Conservation (phyloP, 2,888 invertebrate genomes). For the Hermaeophaga mercurialis region DNA sequence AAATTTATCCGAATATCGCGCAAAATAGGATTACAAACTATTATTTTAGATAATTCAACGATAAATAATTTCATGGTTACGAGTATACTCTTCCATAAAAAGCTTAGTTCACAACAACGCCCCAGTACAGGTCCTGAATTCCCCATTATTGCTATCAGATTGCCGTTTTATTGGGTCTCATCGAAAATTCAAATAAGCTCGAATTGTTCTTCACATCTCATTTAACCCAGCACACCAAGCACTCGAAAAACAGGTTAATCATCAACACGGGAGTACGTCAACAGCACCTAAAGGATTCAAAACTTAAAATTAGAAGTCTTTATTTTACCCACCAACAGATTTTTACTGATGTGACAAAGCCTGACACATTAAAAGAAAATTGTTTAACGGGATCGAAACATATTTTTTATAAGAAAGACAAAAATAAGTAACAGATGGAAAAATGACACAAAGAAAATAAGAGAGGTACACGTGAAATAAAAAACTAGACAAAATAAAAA, state of each 20-base stretch:
- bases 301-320: too few relatives aligned
- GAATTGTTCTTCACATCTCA: slow-evolving; percentile 22
- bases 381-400: too few relatives aligned
- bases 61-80: slow-evolving; percentile 1
- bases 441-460: background rate
- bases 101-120: too few relatives aligned
- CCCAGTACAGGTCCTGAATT: slow-evolving; percentile 9
- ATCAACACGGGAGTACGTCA: background rate
- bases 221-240: slow-evolving; percentile 14
- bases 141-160: slow-evolving; percentile 20
- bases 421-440: too few relatives aligned
- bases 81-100: background rate
- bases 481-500: background rate
- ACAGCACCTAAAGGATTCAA: too few relatives aligned
- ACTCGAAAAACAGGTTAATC: slow-evolving; percentile 5
- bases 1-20: too few relatives aligned
- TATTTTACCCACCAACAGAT: too few relatives aligned
- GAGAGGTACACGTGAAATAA: background rate
- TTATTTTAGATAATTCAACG: too few relatives aligned
- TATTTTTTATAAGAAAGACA: too few relatives aligned
- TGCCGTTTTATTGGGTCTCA: slow-evolving; percentile 18
- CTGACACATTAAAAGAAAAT: too few relatives aligned
- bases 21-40: too few relatives aligned
- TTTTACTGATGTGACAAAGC: too few relatives aligned
- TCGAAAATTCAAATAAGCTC: slow-evolving; percentile 28